Base-by-base conservation (phyloP, 92 coral and sea anemone genomes). In the Epizoanthus scotinus region DNA sequence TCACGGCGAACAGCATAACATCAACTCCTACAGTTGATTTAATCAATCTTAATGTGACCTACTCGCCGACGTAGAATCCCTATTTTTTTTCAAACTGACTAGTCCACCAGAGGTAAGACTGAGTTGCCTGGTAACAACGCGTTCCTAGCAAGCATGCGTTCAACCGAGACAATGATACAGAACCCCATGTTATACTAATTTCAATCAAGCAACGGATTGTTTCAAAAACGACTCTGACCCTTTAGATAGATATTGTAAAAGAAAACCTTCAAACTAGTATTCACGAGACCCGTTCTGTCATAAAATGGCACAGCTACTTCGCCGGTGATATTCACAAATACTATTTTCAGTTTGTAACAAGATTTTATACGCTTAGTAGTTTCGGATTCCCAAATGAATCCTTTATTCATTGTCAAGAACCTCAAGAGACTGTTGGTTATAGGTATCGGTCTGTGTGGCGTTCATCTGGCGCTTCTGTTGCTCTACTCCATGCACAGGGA, bases 371-470 rank as follows among this genome's bases (percentile, higher is more conserved):
- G 13, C 15, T 20, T 22, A 10, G 57, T 36, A n/a, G 44, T 70
- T 14, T 55, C 18, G 34, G 24, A 12, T 31, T 9, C 18, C 56
- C 36, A 75, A 60, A 75, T 75, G 81, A 67, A 75, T 38, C 68
- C 81, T 36, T 13, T 75, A 17, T 34, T 60, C 5, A 38, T 58
- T 20, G 57, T 55, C 34, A 75, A 47, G 25, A 75, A 59, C 67
- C 47, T 75, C 7, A 75, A 75, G 68, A 75, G n/a, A 40, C 20
- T 75, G 38, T 14, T 75, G 36, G 10, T 36, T 31, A 1, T 75
- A 12, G 81, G 81, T 21, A 59, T 63, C 19, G 14, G 81, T 13
- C 21, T 58, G 68, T 75, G 81, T 15, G 59, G 81, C 15, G 14
- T 75, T 59, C 81, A 75, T 34, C 21, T 75, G 19, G 17, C 49